Base-by-base conservation (phyloP, 2,113 vertebrate genomes). In the Delphinapterus leucas region DNA sequence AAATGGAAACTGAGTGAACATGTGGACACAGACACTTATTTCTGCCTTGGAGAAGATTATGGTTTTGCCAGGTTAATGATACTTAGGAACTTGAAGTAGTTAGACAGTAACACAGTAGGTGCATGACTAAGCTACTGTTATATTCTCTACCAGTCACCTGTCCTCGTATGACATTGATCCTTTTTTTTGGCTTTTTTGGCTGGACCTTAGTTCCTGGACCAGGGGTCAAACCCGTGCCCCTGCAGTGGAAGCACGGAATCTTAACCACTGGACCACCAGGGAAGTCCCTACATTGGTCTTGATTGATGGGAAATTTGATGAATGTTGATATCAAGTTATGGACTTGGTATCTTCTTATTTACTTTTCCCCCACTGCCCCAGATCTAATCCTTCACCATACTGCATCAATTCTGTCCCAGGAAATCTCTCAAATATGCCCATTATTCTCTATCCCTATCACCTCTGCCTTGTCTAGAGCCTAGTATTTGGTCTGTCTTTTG, bases 31-130 rank as follows among this genome's bases (percentile, higher is more conserved):
- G 85, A 87, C 1, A 76, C 14, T 71, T 55, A 23, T 80, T 96
- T 97, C 93, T 97, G 38, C 36, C n/a, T 38, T 91, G 21, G 28
- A 81, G 41, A 79, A 93, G 91, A 31, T 44, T 36, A n/a, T 1
- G 12, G 12, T 73, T 93, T 88, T 86, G 12, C 44, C n/a, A 70
- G 38, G 55, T 61, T 80, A 11, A 31, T 82, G 79, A 83, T 58
- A 63, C 38, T 73, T 71, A 33, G 8, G 61, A 77, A 67, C 71
- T 33, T 63, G 61, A 79, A 77, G 74, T 13, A 76, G 41, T 73
- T 80, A 67, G 41, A 83, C 15, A 14, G 4, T 53, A 88, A 31
- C 12, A 53, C 26, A 60, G 17, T 17, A 60, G 47, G n/a, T 41
- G 1, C 38, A 25, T 33, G 47, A 18, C 92, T 95, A 41, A 87